These are phyloP conservation scores for Bryconaethiops microstoma DNA, from an alignment of 2,797 vertebrate species.

Conservation along the genomic window DNA sequence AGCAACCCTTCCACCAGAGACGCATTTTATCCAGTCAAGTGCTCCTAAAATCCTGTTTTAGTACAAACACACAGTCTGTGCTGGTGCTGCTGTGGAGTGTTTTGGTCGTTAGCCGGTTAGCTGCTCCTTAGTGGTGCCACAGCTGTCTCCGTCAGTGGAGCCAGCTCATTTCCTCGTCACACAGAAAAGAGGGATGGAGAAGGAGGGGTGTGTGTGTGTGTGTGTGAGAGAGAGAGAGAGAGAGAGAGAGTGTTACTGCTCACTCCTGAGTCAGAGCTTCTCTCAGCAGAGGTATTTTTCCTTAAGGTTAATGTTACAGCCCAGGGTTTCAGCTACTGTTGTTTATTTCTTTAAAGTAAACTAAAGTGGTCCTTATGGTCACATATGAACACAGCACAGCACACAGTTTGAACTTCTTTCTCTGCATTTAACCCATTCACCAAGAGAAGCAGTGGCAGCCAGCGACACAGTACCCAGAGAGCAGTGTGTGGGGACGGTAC, in stretches of 20 bases:
- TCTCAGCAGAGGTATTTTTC: constrained; percentile 3
- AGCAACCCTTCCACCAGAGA: not conserved
- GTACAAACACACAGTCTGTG: not conserved
- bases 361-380: too few species aligned
- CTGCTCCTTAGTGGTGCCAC: constrained; percentile 37
- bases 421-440: too few species aligned
- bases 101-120: not conserved
- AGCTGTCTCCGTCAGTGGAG: constrained; percentile 62
- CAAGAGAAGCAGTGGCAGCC: too few species aligned
- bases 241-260: constrained; percentile 21
- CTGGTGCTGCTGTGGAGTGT: not conserved
- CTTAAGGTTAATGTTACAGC: not conserved
- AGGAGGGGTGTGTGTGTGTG: not conserved
- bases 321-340: not conserved
- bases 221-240: not conserved
- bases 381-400: too few species aligned
- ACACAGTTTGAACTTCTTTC: too few species aligned
- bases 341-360: not conserved
- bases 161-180: constrained; percentile 54
- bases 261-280: constrained; percentile 49
- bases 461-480: too few species aligned
- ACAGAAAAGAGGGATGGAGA: constrained; percentile 27
- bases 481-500: too few species aligned
- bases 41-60: not conserved
- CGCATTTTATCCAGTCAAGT: not conserved